A percentile compares a stretch with the other conserved stretches of the same genome.
Evolutionary conservation across 2,797 vertebrate genomes (phyloP).

Genomic region (Acanthurus lineatus): DNA sequence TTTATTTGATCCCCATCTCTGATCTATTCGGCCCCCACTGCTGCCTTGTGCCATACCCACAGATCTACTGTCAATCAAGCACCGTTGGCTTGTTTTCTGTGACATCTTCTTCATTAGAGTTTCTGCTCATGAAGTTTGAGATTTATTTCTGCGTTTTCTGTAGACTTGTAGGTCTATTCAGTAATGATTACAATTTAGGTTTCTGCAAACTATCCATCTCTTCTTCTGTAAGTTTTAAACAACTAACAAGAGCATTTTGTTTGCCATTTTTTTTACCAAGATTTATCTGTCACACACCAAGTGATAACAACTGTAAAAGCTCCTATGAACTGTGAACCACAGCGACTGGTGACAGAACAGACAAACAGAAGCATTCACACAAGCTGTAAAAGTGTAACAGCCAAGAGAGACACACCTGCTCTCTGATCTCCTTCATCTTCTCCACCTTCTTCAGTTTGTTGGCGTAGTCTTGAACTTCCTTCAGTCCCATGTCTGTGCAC

Average conservation of each 20-base stretch:
- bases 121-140: too few relatives aligned
- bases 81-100: not conserved
- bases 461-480: conserved; percentile 95
- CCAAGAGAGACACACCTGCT: conserved; percentile 86
- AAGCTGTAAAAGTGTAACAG: not conserved
- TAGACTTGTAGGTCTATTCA: not conserved
- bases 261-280: not conserved
- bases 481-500: conserved; percentile 95
- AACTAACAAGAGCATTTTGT: not conserved
- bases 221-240: not conserved
- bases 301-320: not conserved
- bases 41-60: not conserved
- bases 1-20: not conserved
- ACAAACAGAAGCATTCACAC: not conserved
- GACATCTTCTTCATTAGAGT: not conserved
- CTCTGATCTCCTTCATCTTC: conserved; percentile 95
- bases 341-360: not conserved
- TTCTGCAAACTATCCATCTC: not conserved
- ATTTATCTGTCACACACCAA: not conserved
- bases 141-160: too few relatives aligned
- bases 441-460: conserved; percentile 96
- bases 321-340: conserved; percentile 1
- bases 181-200: not conserved
- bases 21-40: too few relatives aligned
- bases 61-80: not conserved